Conservation (phyloP, 2,113 vertebrate genomes). For the Dicrurus megarhynchus region DNA sequence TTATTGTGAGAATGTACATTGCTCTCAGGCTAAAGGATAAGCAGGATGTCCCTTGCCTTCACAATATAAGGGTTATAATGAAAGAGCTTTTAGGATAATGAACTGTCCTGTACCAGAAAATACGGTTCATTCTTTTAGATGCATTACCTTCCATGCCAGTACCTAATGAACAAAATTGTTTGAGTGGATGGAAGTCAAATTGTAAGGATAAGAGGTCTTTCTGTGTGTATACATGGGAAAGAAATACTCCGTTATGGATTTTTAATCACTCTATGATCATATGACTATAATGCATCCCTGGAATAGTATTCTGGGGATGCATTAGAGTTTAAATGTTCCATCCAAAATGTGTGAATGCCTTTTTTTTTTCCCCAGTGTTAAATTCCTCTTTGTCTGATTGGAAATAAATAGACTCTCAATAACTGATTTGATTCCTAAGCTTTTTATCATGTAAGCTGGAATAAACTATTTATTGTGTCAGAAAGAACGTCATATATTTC, state of each 20-base stretch:
- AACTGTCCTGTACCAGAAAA: background rate
- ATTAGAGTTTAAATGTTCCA: background rate
- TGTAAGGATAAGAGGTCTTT: slow-evolving; percentile 9
- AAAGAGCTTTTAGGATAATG: slow-evolving; percentile 27
- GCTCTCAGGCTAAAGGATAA: background rate
- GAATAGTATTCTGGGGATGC: background rate
- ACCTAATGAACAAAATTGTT: slow-evolving; percentile 40
- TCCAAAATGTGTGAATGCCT: background rate
- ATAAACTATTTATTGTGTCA: background rate
- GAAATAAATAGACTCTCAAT: background rate
- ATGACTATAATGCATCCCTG: background rate
- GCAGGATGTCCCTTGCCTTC: background rate
- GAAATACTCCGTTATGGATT: background rate
- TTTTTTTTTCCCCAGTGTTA: background rate
- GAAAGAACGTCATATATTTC: background rate
- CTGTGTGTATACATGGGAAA: background rate
- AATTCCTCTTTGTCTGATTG: background rate
- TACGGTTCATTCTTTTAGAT: background rate
- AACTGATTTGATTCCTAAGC: background rate
- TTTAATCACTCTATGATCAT: background rate
- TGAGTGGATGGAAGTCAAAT: slow-evolving; percentile 6
- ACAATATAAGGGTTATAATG: background rate
- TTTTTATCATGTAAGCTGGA: background rate
- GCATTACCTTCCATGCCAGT: background rate
- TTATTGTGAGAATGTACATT: background rate